A percentile compares a stretch with the other conserved stretches of the same genome.
phyloP scores from a whole-genome alignment of 2,888 invertebrate species.

The Lithophane socia region DNA sequence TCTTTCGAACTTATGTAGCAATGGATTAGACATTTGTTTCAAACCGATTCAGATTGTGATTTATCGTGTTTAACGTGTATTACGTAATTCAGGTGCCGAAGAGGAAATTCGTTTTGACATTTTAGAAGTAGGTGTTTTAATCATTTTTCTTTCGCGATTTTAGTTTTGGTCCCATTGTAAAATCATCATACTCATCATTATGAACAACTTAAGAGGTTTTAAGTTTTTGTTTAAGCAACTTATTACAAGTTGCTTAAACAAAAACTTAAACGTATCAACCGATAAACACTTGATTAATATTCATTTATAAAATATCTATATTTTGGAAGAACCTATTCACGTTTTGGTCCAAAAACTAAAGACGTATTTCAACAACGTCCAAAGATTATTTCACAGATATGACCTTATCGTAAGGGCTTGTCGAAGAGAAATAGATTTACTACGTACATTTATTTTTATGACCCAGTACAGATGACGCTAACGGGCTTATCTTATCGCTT shows the following conservation, averaged over 20 bases:
- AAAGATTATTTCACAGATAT: constrained; percentile 25
- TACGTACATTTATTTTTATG: constrained; percentile 60
- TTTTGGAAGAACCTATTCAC: neutral
- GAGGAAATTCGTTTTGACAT: neutral
- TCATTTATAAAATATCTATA: neutral
- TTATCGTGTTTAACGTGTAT: no score
- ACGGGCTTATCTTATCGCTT: constrained; percentile 58
- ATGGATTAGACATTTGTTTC: no score
- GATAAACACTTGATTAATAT: neutral
- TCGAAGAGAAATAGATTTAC: constrained; percentile 46
- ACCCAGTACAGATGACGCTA: constrained; percentile 54
- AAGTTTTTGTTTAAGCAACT: no score
- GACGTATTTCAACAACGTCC: neutral
- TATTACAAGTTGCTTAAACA: no score
- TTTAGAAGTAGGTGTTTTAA: no score
- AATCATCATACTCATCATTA: no score
- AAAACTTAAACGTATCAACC: neutral
- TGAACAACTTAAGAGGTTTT: no score
- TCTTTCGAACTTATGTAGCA: no score
- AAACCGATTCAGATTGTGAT: no score
- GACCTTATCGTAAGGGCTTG: constrained; percentile 22
- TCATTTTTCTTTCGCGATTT: no score
- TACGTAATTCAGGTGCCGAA: no score
- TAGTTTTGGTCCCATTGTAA: no score
- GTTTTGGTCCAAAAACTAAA: neutral